Base-by-base conservation (phyloP, 2,888 invertebrate genomes). In the Lasioglossum oenotherae region DNA sequence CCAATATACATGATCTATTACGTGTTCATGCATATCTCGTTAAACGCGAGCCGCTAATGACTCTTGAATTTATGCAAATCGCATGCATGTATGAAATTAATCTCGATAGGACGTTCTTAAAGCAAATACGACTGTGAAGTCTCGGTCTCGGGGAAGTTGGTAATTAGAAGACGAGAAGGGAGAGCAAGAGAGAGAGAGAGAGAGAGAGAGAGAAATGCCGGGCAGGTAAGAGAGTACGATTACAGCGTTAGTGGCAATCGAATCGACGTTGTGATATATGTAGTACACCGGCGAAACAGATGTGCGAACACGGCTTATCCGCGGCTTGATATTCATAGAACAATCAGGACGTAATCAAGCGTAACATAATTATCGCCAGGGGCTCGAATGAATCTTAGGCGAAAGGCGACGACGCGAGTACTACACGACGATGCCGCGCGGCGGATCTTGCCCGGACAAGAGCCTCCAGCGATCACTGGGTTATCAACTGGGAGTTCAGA, bases 241-340 rank as follows among this genome's bases (percentile, higher is more conserved):
- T 41, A 41, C 71, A 71, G 71, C 41, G 71, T 41, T 71, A 71
- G 44, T 57, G 75, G 84, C 78, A 67, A 85, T 78, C 78, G 74
- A 71, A 84, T 78, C 73, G 76, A 80, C 80, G 71, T 73, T 46
- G 38, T 85, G 74, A 84, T 78, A 46, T 78, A 85, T 80, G 85
- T 84, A 74, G 69, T 74, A 85, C 69, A 69, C n/a, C 64, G 57
- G 57, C 57, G 38, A 72, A 64, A 80, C 80, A 86, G 85, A 85
- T 80, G 78, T 53, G 85, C 46, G 81, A 74, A 79, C 79, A 86
- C 46, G 79, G 60, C 74, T 88, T 80, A 84, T 84, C 84, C 78
- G 57, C 72, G 35, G 85, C 76, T 84, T 90, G 81, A 89, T 90
- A 90, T 90, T 89, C 91, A 87, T 87, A 86, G 89, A 90, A 90